A percentile compares a stretch with the other conserved stretches of the same genome.
phyloP scores from a whole-genome alignment of 2,113 vertebrate genomes.

The Tragulus kanchil region DNA sequence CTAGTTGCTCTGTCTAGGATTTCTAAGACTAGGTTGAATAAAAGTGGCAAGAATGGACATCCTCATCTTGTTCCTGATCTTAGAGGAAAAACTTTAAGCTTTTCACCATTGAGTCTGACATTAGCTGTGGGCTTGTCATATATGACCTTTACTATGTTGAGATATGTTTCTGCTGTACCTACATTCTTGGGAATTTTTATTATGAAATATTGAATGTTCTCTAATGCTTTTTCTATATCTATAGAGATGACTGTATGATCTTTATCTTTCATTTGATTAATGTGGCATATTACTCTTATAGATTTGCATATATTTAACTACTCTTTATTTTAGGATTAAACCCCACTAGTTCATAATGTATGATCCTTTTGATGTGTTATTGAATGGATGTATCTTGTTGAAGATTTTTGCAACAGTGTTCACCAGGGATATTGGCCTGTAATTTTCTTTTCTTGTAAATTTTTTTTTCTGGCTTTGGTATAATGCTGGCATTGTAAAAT shows the following conservation, averaged over 20 bases:
- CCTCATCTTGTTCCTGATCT: not conserved
- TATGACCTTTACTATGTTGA: not conserved
- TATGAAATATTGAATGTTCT: not conserved
- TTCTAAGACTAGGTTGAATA: not conserved
- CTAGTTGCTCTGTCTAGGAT: not conserved
- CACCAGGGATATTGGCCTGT: not conserved
- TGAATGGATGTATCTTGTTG: not conserved
- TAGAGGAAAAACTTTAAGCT: not conserved
- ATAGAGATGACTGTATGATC: not conserved
- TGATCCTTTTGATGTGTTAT: not conserved
- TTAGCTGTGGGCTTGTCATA: not conserved
- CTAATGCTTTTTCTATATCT: not conserved
- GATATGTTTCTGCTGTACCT: not conserved
- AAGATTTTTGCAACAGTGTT: conserved; percentile 8
- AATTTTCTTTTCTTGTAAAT: not conserved
- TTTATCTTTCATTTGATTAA: not conserved
- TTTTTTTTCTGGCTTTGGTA: not conserved
- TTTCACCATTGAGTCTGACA: not conserved
- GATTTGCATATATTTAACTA: not conserved
- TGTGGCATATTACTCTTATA: not conserved
- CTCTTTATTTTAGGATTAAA: not conserved
- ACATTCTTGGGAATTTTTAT: not conserved
- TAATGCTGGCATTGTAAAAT: not conserved
- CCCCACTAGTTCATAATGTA: not conserved
- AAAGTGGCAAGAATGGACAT: not conserved